Conservation (phyloP, 2,888 invertebrate species). For the Pachycephus smyrnensis region DNA sequence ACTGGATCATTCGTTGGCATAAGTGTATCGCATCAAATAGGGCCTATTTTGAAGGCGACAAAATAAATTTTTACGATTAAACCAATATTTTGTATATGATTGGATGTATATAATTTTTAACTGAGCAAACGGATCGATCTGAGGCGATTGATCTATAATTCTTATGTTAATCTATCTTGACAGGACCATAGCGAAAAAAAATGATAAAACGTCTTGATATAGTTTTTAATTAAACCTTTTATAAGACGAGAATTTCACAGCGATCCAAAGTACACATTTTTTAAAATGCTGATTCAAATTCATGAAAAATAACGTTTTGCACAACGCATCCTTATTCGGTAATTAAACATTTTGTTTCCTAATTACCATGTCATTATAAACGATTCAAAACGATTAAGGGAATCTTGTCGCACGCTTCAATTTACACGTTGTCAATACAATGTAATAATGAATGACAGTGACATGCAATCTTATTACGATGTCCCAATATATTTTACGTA, state of each 20-base stretch:
- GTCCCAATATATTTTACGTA: not conserved
- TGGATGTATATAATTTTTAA: not conserved
- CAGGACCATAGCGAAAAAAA: not conserved
- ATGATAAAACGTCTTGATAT: too few species aligned
- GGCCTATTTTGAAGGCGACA: not conserved
- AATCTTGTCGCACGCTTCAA: not conserved
- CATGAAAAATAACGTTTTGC: not conserved
- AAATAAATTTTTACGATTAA: too few species aligned
- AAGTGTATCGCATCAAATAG: not conserved
- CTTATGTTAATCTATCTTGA: not conserved
- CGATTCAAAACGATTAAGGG: not conserved
- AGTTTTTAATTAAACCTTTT: not conserved
- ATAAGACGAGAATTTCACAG: not conserved
- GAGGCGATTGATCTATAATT: not conserved
- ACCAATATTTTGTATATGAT: too few species aligned
- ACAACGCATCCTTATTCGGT: not conserved
- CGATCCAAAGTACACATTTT: not conserved
- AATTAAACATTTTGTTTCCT: not conserved
- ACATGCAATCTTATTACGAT: not conserved
- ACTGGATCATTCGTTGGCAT: conserved; percentile 16
- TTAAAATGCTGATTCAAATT: not conserved
- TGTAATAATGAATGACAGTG: not conserved
- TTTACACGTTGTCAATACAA: not conserved
- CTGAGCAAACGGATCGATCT: not conserved
- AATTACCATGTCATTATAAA: not conserved